phyloP scores from a whole-genome alignment of 2,797 vertebrate genomes.

The Sebastiscus albofasciatus region DNA sequence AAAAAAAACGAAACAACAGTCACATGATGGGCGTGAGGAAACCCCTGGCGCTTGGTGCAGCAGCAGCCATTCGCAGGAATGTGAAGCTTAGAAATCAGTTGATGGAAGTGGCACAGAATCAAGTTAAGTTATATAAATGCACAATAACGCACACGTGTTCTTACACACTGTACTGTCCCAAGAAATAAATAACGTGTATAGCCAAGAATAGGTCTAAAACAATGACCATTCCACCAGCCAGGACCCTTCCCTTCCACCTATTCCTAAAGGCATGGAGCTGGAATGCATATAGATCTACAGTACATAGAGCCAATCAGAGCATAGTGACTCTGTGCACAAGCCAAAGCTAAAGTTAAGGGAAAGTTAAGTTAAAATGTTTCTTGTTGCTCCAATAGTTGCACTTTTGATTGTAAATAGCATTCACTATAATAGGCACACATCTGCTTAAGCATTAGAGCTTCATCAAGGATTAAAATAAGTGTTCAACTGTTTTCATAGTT shows the following conservation, averaged over 20 bases:
- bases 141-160: slow-evolving; percentile 21
- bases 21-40: slow-evolving; percentile 27
- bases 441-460: background rate
- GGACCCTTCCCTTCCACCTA: slow-evolving; percentile 79
- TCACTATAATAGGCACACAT: background rate
- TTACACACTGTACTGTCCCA: slow-evolving; percentile 34
- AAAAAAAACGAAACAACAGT: slow-evolving; percentile 53
- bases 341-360: background rate
- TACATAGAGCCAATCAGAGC: background rate
- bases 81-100: slow-evolving; percentile 2
- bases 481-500: background rate
- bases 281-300: slow-evolving; percentile 45
- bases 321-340: background rate
- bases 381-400: background rate
- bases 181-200: slow-evolving; percentile 57
- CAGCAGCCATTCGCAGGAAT: slow-evolving; percentile 10
- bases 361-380: background rate
- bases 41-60: background rate
- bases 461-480: background rate
- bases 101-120: background rate
- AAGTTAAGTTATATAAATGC: slow-evolving; percentile 30
- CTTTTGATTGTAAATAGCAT: background rate
- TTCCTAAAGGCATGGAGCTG: slow-evolving; percentile 60
- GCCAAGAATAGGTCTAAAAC: slow-evolving; percentile 71
- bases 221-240: slow-evolving; percentile 64